Base-by-base conservation (phyloP, 2,113 vertebrate species). In the Lophochroa leadbeateri region DNA sequence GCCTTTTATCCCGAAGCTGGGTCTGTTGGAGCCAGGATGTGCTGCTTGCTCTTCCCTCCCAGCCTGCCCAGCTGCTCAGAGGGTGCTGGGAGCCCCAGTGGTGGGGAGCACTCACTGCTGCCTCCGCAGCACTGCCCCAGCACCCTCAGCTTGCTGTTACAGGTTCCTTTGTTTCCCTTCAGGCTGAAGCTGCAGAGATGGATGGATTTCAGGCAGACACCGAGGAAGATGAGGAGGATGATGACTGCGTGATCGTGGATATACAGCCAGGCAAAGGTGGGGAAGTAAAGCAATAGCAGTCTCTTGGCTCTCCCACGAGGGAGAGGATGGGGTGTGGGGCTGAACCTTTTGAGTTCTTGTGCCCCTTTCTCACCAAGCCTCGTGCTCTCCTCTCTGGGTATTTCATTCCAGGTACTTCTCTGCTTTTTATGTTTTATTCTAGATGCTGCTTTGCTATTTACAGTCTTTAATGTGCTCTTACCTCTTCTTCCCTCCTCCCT, bases 131-230 rank as follows among this genome's bases (percentile, higher is more conserved):
- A 0, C 27, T 33, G 71, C 47, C 68, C n/a, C 2, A 10, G 33
- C 41, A 4, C 33, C 2, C 1, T 10, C 52, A 2, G 7, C 46
- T 17, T 6, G 10, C 82, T 20, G 21, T 0, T 16, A 5, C 8
- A 1, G 64, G 3, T 3, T 0, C 28, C 86, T 76, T 7, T 27
- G 14, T 63, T 27, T 3, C 75, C 31, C 43, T 47, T 94, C 8
- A 97, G 99, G 97, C 92, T 17, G 98, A 98, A 86, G 88, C 95
- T 8, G 97, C 88, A 23, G 99, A 99, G 92, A 95, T 98, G 25
- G 99, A 99, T 4, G 99, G 99, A n/a, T 99, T 99, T 85, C 99
- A 99, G 95, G 99, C 99, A 25, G 99, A 99, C 97, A 99, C 99
- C 0, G 99, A 99, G 96, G 99, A 99, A 17, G 99, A 99, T 13